A percentile compares a stretch with the other conserved stretches of the same genome.
Evolutionary conservation across 2,888 invertebrate species (phyloP).

Genomic region (Oithona nana): DNA sequence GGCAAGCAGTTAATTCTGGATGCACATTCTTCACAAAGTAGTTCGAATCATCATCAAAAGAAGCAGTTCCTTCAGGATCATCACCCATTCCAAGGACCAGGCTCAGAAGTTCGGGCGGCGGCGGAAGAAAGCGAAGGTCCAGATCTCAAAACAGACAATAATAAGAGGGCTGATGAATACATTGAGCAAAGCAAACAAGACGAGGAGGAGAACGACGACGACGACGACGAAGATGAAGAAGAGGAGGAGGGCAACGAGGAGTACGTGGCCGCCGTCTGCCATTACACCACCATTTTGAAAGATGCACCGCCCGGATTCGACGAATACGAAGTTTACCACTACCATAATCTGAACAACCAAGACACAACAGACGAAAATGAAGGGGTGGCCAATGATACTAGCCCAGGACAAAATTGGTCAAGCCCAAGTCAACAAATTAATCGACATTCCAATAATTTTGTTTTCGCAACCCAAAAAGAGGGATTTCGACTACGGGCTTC

Average conservation of each 20-base stretch:
- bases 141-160: background rate
- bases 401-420: background rate
- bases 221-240: background rate
- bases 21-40: background rate
- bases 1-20: too few relatives aligned
- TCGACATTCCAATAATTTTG: background rate
- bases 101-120: background rate
- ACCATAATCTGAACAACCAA: background rate
- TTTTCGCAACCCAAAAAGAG: background rate
- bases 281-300: constrained; percentile 7
- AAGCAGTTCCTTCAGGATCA: too few relatives aligned
- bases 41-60: too few relatives aligned
- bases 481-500: background rate
- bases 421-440: background rate
- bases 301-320: constrained; percentile 14
- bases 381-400: background rate
- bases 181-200: background rate
- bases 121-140: background rate
- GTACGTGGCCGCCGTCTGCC: constrained; percentile 10
- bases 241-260: background rate
- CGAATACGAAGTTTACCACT: constrained; percentile 10
- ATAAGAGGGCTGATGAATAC: background rate
- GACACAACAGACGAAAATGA: background rate
- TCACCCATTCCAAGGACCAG: too few relatives aligned
- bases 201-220: background rate